Conservation (phyloP, 1,140 invertebrate species). For the Tetragnatha versicolor region DNA sequence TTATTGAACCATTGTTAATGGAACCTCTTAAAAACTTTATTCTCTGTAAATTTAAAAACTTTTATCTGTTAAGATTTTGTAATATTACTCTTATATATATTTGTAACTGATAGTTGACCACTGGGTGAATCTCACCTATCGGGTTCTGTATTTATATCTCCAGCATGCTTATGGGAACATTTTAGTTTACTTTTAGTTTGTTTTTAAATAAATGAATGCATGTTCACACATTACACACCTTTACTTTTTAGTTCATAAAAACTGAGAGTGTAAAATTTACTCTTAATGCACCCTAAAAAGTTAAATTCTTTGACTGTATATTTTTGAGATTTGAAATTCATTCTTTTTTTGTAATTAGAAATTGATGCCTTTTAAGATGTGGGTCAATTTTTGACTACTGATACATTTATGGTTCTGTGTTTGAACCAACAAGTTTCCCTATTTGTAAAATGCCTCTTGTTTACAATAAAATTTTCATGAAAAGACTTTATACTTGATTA, state of each 20-base stretch:
- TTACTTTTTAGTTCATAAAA: too few species aligned
- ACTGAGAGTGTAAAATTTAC: constrained; percentile 9
- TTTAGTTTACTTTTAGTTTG: too few species aligned
- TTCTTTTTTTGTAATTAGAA: too few species aligned
- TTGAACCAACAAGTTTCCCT: constrained; percentile 15
- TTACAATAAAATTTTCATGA: constrained; percentile 53
- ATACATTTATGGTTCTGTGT: neutral
- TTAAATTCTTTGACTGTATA: neutral
- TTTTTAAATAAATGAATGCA: too few species aligned
- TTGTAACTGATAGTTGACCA: neutral
- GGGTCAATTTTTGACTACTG: too few species aligned
- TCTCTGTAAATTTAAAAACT: constrained; percentile 18
- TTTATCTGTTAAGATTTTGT: constrained; percentile 30
- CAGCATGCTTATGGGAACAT: constrained; percentile 19
- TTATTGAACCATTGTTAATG: constrained; percentile 7
- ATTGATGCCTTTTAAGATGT: too few species aligned
- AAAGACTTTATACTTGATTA: too few species aligned
- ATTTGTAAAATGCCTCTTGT: constrained; percentile 32
- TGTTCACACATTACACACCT: too few species aligned
- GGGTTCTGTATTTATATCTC: constrained; percentile 15
- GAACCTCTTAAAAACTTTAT: neutral
- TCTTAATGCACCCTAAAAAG: too few species aligned
- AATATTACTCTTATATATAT: constrained; percentile 4
- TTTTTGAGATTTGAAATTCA: neutral
- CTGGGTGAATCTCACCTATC: neutral